phyloP scores from a whole-genome alignment of 1,140 invertebrate genomes.

The Sipha flava region DNA sequence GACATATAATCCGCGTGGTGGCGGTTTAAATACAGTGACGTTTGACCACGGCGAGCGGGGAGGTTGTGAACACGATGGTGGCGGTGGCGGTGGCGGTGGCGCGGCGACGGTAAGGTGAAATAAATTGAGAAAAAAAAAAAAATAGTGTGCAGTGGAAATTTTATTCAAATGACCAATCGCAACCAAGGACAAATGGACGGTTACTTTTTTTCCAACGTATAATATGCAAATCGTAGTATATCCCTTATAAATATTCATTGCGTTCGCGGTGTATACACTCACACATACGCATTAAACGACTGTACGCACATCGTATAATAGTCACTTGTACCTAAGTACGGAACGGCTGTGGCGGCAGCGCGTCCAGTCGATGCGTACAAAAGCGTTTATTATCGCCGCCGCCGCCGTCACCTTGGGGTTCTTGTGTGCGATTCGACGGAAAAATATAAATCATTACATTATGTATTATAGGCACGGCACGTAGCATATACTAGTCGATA shows the following conservation, averaged over 20 bases:
- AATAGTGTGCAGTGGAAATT: slow-evolving; percentile 15
- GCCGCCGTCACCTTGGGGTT: neutral
- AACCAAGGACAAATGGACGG: slow-evolving; percentile 29
- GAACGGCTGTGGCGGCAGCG: neutral
- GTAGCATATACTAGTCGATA: too few species aligned
- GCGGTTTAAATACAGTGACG: too few species aligned
- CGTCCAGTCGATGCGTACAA: neutral
- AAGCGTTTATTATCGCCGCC: neutral
- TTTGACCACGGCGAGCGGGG: too few species aligned
- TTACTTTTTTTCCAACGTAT: neutral
- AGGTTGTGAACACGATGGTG: too few species aligned
- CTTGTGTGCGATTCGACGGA: neutral
- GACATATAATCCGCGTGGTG: neutral
- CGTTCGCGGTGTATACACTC: too few species aligned
- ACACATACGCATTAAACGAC: neutral
- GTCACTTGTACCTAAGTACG: neutral
- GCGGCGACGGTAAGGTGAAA: neutral
- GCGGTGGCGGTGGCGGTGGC: neutral
- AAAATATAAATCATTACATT: neutral
- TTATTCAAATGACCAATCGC: slow-evolving; percentile 31
- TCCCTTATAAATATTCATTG: slow-evolving; percentile 31
- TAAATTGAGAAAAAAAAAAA: slow-evolving; percentile 17
- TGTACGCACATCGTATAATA: neutral
- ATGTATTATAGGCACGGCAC: neutral
- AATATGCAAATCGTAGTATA: slow-evolving; percentile 25